Conservation (phyloP, 2,797 vertebrate species). For the Xenopus petersii region DNA sequence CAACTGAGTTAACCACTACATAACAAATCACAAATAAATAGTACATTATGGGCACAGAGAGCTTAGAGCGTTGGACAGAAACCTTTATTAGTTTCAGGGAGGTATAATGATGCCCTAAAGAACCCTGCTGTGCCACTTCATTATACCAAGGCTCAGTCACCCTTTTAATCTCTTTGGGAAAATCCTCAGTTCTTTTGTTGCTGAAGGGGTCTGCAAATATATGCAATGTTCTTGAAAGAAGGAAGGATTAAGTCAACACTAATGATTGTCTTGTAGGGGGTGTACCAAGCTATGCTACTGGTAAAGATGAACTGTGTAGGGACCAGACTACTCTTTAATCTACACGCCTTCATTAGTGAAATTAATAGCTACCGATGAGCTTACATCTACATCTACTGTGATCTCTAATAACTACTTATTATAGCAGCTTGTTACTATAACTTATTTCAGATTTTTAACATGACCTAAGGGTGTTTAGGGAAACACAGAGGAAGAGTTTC, state of each 20-base stretch:
- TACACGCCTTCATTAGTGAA: constrained; percentile 3
- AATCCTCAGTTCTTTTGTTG: constrained; percentile 39
- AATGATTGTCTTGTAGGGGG: constrained; percentile 27
- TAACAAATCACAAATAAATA: constrained; percentile 20
- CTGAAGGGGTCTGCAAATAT: constrained; percentile 40
- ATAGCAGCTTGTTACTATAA: background rate
- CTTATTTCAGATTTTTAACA: constrained; percentile 7
- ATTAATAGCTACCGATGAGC: constrained; percentile 17
- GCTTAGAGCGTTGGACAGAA: constrained; percentile 7
- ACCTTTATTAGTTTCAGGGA: constrained; percentile 20
- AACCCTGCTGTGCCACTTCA: constrained; percentile 21
- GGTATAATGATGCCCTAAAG: constrained; percentile 10
- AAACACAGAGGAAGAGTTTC: too few species aligned
- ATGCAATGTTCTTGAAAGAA: constrained; percentile 39
- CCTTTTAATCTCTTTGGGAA: constrained; percentile 46
- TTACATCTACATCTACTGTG: constrained; percentile 16
- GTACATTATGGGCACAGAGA: background rate
- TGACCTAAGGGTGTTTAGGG: too few species aligned
- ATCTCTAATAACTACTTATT: constrained; percentile 22
- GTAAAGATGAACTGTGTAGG: background rate
- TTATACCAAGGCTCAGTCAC: constrained; percentile 23
- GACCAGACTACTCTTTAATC: constrained; percentile 8
- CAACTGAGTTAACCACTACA: constrained; percentile 40
- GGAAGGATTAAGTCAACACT: constrained; percentile 40
- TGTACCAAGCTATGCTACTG: constrained; percentile 18